These are phyloP conservation scores for Callocephalon fimbriatum DNA, from an alignment of 2,113 vertebrate genomes.

Conservation along the genomic window DNA sequence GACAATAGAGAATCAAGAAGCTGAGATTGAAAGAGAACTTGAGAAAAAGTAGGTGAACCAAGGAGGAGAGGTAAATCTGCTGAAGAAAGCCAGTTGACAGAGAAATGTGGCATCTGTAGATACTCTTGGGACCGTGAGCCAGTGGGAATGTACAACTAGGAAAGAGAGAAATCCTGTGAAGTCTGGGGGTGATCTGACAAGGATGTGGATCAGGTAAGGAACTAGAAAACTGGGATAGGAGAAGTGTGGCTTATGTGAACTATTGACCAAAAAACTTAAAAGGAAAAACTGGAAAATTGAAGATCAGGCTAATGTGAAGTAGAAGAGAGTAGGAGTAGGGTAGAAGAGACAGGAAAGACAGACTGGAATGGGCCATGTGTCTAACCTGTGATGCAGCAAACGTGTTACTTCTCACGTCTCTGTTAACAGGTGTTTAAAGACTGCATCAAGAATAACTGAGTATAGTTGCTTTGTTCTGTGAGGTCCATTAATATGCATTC, in stretches of 20 bases:
- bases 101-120: background rate
- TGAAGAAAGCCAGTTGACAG: background rate
- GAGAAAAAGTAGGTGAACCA: background rate
- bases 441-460: background rate
- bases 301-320: accelerated
- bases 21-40: background rate
- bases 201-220: background rate
- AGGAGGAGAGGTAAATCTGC: background rate
- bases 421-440: background rate
- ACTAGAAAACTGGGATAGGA: background rate
- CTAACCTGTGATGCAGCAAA: accelerated
- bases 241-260: background rate
- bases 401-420: background rate
- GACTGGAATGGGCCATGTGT: background rate
- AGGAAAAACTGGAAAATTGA: background rate
- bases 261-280: background rate
- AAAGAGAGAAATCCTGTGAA: background rate
- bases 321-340: background rate
- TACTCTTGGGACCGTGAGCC: background rate
- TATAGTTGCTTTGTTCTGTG: background rate
- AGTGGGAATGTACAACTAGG: background rate
- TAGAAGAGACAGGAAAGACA: background rate
- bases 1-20: background rate
- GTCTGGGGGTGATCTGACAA: background rate
- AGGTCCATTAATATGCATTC: background rate